A percentile compares a stretch with the other conserved stretches of the same genome.
phyloP scores from a whole-genome alignment of 92 coral and sea anemone genomes.

The Plumapathes pennacea region DNA sequence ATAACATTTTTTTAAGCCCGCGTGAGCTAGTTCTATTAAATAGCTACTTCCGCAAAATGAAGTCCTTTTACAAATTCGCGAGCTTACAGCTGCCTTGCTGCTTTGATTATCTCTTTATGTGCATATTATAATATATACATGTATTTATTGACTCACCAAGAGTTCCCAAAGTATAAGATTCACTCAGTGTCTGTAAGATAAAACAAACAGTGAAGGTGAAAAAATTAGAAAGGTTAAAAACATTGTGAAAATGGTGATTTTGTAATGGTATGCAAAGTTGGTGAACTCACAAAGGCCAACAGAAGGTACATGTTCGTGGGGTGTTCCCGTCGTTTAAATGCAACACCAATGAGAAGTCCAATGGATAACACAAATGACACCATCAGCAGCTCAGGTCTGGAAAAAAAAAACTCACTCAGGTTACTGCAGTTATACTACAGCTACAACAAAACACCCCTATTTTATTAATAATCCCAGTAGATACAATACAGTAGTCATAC shows the following conservation, averaged over 20 bases:
- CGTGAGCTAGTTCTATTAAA: too few species aligned
- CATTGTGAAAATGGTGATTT: too few species aligned
- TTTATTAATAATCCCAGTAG: too few species aligned
- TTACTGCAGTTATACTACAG: too few species aligned
- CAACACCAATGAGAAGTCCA: slow-evolving; percentile 86
- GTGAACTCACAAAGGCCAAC: slow-evolving; percentile 86
- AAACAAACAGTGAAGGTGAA: background rate
- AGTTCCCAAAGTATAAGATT: slow-evolving; percentile 91
- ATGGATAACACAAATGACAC: slow-evolving; percentile 80
- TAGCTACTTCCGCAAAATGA: too few species aligned
- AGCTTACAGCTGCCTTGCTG: too few species aligned
- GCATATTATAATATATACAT: too few species aligned
- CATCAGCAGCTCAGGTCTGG: slow-evolving; percentile 81
- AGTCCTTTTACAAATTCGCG: too few species aligned
- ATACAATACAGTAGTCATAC: too few species aligned
- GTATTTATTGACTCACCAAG: slow-evolving; percentile 82
- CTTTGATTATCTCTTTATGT: too few species aligned
- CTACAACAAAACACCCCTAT: too few species aligned
- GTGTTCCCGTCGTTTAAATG: slow-evolving; percentile 86
- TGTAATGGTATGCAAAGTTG: background rate
- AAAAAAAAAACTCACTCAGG: slow-evolving; percentile 14
- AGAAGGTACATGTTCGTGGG: slow-evolving; percentile 94
- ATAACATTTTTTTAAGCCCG: too few species aligned
- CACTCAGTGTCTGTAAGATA: slow-evolving; percentile 75
- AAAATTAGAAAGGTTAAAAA: background rate